A percentile compares a stretch with the other conserved stretches of the same genome.
Conservation (phyloP, 2,797 vertebrate genomes). For the Todus mexicanus region DNA sequence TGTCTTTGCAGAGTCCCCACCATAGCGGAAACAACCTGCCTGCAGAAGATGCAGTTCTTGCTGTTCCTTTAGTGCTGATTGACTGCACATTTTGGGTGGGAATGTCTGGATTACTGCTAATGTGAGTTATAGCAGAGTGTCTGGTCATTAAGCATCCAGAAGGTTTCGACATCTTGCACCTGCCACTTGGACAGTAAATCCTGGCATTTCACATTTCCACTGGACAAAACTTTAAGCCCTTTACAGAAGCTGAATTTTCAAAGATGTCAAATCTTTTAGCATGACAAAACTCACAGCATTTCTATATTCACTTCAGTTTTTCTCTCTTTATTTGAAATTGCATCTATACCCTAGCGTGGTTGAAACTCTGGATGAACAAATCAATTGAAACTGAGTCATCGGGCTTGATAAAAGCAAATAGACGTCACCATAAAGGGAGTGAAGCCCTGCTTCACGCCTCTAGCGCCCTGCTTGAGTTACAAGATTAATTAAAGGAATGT, state of each 20-base stretch:
- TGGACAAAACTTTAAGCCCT: neutral
- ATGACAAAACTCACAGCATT: neutral
- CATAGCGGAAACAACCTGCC: neutral
- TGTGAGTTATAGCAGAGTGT: neutral
- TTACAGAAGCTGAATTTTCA: neutral
- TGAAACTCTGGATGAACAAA: slow-evolving; percentile 12
- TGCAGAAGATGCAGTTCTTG: rapidly evolving
- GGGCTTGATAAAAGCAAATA: slow-evolving; percentile 32
- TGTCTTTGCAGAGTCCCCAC: neutral
- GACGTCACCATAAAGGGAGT: neutral
- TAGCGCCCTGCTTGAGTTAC: neutral
- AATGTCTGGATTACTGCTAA: neutral
- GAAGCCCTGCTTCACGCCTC: neutral
- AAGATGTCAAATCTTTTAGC: neutral
- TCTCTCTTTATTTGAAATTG: neutral
- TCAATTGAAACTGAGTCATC: slow-evolving; percentile 43
- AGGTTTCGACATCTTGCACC: neutral
- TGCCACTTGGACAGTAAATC: neutral
- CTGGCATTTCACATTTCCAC: neutral
- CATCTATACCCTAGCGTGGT: neutral
- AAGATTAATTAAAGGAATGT: neutral
- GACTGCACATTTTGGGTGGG: neutral
- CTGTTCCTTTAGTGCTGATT: neutral
- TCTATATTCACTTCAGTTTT: neutral
- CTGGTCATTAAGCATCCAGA: neutral